Percentiles rank a stretch among this genome's conserved stretches.
Evolutionary conservation across 2,888 invertebrate genomes (phyloP).

Genomic region (Rhagonycha fulva): DNA sequence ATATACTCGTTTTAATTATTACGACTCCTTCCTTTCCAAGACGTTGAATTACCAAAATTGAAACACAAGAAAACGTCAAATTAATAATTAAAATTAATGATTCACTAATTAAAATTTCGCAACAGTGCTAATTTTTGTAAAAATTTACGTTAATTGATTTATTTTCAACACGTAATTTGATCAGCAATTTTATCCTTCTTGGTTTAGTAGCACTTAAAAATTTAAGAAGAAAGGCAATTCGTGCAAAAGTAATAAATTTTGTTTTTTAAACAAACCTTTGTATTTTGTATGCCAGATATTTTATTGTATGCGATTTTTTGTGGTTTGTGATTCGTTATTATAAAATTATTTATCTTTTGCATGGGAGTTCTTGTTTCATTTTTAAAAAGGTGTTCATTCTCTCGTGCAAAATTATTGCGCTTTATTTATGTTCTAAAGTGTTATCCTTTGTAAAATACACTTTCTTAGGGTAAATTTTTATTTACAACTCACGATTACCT

Average conservation of each 20-base stretch:
- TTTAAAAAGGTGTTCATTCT: background rate
- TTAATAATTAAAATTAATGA: background rate
- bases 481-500: background rate
- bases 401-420: background rate
- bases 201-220: background rate
- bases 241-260: background rate
- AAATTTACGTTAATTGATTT: background rate
- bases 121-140: background rate
- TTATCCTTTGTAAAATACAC: background rate
- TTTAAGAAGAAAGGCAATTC: background rate
- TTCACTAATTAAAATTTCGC: background rate
- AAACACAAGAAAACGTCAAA: background rate
- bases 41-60: background rate
- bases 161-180: background rate
- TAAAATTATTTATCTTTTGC: background rate
- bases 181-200: background rate
- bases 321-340: background rate
- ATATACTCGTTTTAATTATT: background rate
- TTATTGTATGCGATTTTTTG: background rate
- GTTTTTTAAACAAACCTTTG: background rate
- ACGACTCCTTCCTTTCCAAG: background rate
- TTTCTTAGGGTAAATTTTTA: background rate
- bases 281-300: background rate
- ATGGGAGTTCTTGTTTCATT: background rate
- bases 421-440: background rate